Percentiles rank a stretch among this genome's conserved stretches.
These are phyloP conservation scores for Drosophila pseudoobscura DNA, from an alignment of 1,140 invertebrate species.

Conservation along the genomic window DNA sequence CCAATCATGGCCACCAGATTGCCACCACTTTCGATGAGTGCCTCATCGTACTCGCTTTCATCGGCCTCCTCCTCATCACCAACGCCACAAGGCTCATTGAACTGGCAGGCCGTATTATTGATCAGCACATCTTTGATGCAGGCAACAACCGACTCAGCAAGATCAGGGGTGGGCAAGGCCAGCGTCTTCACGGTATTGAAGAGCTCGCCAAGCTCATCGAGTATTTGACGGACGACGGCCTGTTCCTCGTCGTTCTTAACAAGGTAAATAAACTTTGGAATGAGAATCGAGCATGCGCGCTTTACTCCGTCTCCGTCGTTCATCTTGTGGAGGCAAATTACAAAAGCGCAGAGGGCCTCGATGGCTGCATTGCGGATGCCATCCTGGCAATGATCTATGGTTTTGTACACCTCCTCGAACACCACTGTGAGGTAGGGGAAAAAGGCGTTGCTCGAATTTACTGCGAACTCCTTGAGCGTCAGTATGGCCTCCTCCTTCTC, in stretches of 20 bases:
- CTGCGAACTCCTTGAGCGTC: slow-evolving; percentile 88
- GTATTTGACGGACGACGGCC: slow-evolving; percentile 87
- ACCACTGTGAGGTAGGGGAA: slow-evolving; percentile 88
- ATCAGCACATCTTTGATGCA: slow-evolving; percentile 88
- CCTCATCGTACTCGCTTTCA: slow-evolving; percentile 90
- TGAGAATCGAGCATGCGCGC: slow-evolving; percentile 84
- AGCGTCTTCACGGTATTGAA: slow-evolving; percentile 85
- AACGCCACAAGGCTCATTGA: slow-evolving; percentile 77
- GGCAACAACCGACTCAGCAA: slow-evolving; percentile 88
- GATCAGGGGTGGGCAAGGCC: slow-evolving; percentile 86
- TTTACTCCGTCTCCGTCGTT: slow-evolving; percentile 84
- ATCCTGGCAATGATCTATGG: slow-evolving; percentile 89
- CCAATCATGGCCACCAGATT: slow-evolving; percentile 90
- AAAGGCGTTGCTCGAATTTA: slow-evolving; percentile 87
- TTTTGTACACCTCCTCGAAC: slow-evolving; percentile 88
- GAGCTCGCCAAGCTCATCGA: slow-evolving; percentile 87
- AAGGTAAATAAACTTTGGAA: slow-evolving; percentile 88
- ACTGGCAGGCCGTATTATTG: slow-evolving; percentile 78
- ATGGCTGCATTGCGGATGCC: slow-evolving; percentile 88
- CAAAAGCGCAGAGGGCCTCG: slow-evolving; percentile 88
- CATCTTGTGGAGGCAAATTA: slow-evolving; percentile 86
- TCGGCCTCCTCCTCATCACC: slow-evolving; percentile 89
- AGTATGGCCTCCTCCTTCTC: slow-evolving; percentile 92
- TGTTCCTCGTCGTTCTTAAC: slow-evolving; percentile 88
- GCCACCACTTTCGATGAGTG: slow-evolving; percentile 89